Evolutionary conservation across 2,113 vertebrate genomes (phyloP), one percentile per base, ranked within the genome.

Genomic region (Dicaeum eximium): DNA sequence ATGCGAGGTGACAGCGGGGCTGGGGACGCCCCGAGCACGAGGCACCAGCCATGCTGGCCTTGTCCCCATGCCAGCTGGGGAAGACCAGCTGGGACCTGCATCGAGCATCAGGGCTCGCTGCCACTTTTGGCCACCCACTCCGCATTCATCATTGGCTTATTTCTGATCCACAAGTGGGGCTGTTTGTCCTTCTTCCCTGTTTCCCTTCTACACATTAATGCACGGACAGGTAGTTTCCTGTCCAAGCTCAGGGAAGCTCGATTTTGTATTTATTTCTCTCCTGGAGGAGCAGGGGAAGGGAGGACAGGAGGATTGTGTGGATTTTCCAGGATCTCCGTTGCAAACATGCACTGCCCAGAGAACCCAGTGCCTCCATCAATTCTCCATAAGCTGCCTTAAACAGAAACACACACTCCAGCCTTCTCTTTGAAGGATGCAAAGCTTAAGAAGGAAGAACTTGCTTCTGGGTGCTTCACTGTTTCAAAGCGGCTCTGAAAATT

Each of bases 1-100:
- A 97, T 79, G 69, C 1, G 2, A 95, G 81, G 61, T 70, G 96
- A 96, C 96, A 71, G 92, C n/a, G 0, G 56, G 65, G 74, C 71
- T 0, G 1, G 93, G 81, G 51, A 66, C 0, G 28, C 53, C 58
- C 58, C 2, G 53, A 73, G 90, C 30, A 0, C 58, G 72, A 58
- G 56, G 66, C 53, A 80, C 27, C 38, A 20, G 3, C 20, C 75
- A 44, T 15, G 7, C 75, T 24, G 48, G 70, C 31, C 51, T 10
- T 8, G 35, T 23, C 48, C 53, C 56, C 40, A 7, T 1, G 0
- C 33, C 85, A 57, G 66, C 90, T 56, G 38, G 25, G 50, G 15
- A 31, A 28, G 30, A 5, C 18, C 3, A 5, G 78, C 70, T 77
- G 71, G 75, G 71, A 73, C 31, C 37, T 33, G 35, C n/a, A 42